phyloP scores from a whole-genome alignment of 2,113 vertebrate genomes.

The Herpailurus yagouaroundi region DNA sequence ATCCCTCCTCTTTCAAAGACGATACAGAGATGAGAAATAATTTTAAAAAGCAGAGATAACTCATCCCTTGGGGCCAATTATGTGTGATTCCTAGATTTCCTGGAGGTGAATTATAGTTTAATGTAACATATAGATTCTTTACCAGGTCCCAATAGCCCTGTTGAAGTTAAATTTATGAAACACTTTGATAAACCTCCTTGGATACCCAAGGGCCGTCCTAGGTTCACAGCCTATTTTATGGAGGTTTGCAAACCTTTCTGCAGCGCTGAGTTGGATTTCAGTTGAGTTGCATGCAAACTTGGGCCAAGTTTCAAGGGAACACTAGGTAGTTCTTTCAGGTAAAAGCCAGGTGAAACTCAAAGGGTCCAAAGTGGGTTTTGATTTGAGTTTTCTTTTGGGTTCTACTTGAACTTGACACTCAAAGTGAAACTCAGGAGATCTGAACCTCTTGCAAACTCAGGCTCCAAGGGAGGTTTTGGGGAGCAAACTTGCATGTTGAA shows the following conservation, averaged over 20 bases:
- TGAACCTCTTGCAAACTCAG: conserved; percentile 75
- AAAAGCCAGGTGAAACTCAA: conserved; percentile 73
- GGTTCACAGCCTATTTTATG: conserved; percentile 43
- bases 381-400: conserved; percentile 75
- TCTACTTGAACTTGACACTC: conserved; percentile 78
- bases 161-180: conserved; percentile 27
- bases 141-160: neutral
- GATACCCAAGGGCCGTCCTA: neutral
- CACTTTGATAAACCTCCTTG: conserved; percentile 45
- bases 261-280: conserved; percentile 47
- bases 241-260: conserved; percentile 56
- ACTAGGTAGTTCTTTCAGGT: conserved; percentile 67
- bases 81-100: conserved; percentile 59
- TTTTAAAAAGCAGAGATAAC: conserved; percentile 70
- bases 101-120: neutral
- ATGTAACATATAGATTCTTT: neutral
- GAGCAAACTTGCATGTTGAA: conserved; percentile 71
- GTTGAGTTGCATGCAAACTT: conserved; percentile 60
- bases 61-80: conserved; percentile 61
- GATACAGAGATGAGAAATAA: neutral
- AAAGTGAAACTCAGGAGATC: conserved; percentile 80
- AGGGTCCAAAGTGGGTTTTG: conserved; percentile 66
- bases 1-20: neutral
- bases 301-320: conserved; percentile 67
- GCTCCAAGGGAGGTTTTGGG: conserved; percentile 68